Conservation (phyloP, 2,888 invertebrate species). For the Lasius platythorax region DNA sequence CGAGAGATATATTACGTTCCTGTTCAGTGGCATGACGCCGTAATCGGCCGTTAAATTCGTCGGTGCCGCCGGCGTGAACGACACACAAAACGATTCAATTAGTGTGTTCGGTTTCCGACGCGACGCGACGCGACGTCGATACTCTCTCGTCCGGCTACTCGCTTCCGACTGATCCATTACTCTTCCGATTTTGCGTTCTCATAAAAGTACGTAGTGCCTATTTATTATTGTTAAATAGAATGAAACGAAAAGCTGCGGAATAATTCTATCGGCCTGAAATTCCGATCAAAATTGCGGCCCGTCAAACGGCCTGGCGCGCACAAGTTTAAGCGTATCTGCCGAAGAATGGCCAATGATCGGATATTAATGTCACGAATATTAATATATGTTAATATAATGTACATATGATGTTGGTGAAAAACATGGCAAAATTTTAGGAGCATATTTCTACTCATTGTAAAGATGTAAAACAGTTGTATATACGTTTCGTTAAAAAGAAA, state of each 20-base stretch:
- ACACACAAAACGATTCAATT: slow-evolving; percentile 65
- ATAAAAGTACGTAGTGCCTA: slow-evolving; percentile 34
- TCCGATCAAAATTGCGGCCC: slow-evolving; percentile 47
- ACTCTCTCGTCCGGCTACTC: slow-evolving; percentile 6
- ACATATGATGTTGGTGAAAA: neutral
- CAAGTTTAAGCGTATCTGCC: neutral
- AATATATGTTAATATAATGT: neutral
- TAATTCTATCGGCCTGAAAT: slow-evolving; percentile 47
- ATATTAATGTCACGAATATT: slow-evolving; percentile 3
- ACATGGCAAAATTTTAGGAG: neutral
- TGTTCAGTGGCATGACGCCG: slow-evolving; percentile 40
- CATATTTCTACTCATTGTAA: neutral
- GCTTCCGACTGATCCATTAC: slow-evolving; percentile 18
- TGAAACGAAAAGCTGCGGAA: slow-evolving; percentile 57
- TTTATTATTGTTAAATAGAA: slow-evolving; percentile 71
- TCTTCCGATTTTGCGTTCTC: slow-evolving; percentile 49
- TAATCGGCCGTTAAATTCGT: slow-evolving; percentile 65
- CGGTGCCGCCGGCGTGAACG: slow-evolving; percentile 52
- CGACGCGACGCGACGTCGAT: slow-evolving; percentile 49
- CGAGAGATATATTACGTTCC: slow-evolving; percentile 56
- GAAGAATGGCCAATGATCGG: slow-evolving; percentile 35
- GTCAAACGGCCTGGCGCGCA: slow-evolving; percentile 31
- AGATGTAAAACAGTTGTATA: neutral
- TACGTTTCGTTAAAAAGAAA: neutral
- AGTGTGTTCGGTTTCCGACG: slow-evolving; percentile 55